Conservation (phyloP, 2,888 invertebrate species). For the Venustoraphidia nigricollis region DNA sequence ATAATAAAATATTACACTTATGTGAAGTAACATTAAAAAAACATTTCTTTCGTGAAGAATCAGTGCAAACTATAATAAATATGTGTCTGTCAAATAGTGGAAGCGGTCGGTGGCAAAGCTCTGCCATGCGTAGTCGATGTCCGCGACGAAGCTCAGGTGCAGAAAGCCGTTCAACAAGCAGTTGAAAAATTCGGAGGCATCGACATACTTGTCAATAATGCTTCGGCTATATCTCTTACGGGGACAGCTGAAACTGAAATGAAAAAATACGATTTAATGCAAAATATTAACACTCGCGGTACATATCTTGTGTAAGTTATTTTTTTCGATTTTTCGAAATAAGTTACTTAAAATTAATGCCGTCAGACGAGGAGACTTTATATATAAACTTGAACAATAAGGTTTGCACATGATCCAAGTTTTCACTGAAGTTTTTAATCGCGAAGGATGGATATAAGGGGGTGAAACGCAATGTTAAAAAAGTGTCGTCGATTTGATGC, state of each 20-base stretch:
- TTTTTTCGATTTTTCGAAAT: not conserved
- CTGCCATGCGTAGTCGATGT: constrained; percentile 81
- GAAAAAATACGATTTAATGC: constrained; percentile 96
- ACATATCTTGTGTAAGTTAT: constrained; percentile 77
- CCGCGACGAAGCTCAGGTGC: constrained; percentile 61
- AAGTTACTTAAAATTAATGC: not conserved
- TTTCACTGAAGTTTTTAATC: no score
- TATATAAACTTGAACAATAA: no score
- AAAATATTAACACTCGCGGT: constrained; percentile 83
- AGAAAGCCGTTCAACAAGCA: constrained; percentile 55
- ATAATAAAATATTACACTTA: no score
- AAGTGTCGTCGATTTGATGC: no score
- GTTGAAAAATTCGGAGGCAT: constrained; percentile 86
- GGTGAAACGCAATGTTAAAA: no score
- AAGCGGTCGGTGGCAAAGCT: constrained; percentile 71
- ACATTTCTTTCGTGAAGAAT: not conserved
- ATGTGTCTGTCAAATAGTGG: constrained; percentile 40
- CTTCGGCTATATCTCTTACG: constrained; percentile 82
- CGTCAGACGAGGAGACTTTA: constrained; percentile 1
- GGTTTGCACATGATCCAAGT: no score
- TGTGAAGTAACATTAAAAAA: no score
- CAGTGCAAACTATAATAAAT: constrained; percentile 3
- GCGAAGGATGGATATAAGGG: no score
- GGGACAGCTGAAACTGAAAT: constrained; percentile 74
- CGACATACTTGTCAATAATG: constrained; percentile 90